phyloP scores from a whole-genome alignment of 2,888 invertebrate genomes.

The Anoncus sp. region DNA sequence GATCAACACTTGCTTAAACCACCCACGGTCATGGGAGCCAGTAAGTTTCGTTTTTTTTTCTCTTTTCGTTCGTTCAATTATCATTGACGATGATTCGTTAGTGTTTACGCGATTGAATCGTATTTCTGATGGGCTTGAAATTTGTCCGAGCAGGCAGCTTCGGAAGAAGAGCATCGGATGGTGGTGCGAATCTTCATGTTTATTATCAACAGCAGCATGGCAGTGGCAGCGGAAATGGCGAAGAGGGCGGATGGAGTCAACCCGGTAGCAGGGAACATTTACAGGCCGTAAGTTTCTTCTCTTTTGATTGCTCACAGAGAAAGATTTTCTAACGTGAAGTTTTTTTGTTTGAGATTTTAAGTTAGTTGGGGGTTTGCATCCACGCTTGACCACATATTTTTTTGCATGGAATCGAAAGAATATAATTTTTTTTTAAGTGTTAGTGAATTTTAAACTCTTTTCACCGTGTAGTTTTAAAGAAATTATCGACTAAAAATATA shows the following conservation, averaged over 20 bases:
- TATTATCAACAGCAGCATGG: slow-evolving; percentile 84
- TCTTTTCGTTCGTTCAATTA: background rate
- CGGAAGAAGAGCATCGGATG: slow-evolving; percentile 97
- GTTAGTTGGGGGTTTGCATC: too few relatives aligned
- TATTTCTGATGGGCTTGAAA: slow-evolving; percentile 1
- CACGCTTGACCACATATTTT: too few relatives aligned
- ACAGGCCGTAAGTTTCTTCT: slow-evolving; percentile 82
- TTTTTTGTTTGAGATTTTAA: background rate
- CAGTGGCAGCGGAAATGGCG: slow-evolving; percentile 77
- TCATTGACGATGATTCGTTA: background rate
- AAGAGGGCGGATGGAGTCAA: slow-evolving; percentile 85
- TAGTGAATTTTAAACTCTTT: too few relatives aligned
- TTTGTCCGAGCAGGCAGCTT: slow-evolving; percentile 88
- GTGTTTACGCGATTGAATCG: background rate
- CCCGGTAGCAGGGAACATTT: slow-evolving; percentile 85
- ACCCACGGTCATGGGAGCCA: slow-evolving; percentile 94
- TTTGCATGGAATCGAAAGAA: too few relatives aligned
- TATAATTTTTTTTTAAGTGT: too few relatives aligned
- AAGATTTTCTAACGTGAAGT: background rate
- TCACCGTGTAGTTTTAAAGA: too few relatives aligned
- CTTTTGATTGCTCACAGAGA: background rate
- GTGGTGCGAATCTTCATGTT: slow-evolving; percentile 95
- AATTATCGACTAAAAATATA: too few relatives aligned
- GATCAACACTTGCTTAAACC: slow-evolving; percentile 97
- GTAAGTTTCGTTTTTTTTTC: slow-evolving; percentile 83